Evolutionary conservation across 2,113 vertebrate genomes (phyloP).

Genomic region (Ctenodactylus gundi): DNA sequence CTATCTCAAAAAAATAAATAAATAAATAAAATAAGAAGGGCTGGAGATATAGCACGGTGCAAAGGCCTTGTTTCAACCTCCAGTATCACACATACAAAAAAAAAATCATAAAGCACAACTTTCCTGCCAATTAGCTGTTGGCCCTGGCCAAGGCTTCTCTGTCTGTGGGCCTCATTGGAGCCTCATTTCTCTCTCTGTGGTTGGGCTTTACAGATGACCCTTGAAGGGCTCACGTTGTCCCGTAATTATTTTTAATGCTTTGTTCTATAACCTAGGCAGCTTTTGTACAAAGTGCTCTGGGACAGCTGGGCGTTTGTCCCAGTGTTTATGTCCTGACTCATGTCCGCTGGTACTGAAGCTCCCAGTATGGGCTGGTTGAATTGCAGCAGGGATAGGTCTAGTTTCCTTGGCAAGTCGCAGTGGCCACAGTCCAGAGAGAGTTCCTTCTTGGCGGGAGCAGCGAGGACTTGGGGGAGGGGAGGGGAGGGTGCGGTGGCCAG

Average conservation of each 20-base stretch:
- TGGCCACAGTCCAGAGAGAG: slow-evolving; percentile 23
- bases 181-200: background rate
- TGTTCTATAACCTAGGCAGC: background rate
- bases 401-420: slow-evolving; percentile 40
- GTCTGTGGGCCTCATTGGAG: background rate
- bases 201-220: background rate
- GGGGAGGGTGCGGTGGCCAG: too few species aligned
- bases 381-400: background rate
- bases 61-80: too few species aligned
- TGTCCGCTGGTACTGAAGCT: background rate
- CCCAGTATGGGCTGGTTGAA: background rate
- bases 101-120: background rate
- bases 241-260: background rate
- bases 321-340: background rate
- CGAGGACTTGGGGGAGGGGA: background rate
- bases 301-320: background rate
- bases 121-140: background rate
- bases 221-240: background rate
- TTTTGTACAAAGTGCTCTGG: background rate
- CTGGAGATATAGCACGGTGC: too few species aligned
- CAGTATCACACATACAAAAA: too few species aligned
- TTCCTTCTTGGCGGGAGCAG: background rate
- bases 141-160: background rate
- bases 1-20: too few species aligned
- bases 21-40: too few species aligned